A percentile compares a stretch with the other conserved stretches of the same genome.
Conservation (phyloP, 2,113 vertebrate species). For the Callorhinus ursinus region DNA sequence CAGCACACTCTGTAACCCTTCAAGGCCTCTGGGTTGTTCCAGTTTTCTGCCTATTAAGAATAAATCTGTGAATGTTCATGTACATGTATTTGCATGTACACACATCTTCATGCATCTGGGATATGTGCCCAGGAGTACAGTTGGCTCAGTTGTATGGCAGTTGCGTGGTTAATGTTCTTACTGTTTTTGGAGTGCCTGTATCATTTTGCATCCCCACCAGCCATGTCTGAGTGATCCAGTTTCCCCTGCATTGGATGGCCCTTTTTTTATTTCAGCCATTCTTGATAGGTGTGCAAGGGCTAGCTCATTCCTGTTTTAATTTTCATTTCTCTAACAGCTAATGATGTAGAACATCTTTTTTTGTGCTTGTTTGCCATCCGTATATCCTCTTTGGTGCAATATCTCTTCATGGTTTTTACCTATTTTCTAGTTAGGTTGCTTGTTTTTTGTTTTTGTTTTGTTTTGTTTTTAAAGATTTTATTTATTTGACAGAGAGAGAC, state of each 20-base stretch:
- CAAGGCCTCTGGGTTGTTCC: not conserved
- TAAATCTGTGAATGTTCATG: not conserved
- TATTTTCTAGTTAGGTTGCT: not conserved
- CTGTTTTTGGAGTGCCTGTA: not conserved
- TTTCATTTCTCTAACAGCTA: not conserved
- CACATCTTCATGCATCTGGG: not conserved
- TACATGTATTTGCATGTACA: not conserved
- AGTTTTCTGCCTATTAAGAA: not conserved
- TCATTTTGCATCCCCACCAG: no score
- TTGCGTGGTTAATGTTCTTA: not conserved
- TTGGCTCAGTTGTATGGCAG: not conserved
- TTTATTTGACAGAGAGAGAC: no score
- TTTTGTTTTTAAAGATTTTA: not conserved
- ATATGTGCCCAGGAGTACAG: not conserved
- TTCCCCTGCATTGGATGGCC: not conserved
- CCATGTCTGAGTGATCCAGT: rapidly evolving
- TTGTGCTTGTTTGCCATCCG: not conserved
- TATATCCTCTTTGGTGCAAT: not conserved
- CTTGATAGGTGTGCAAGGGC: not conserved
- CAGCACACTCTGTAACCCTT: not conserved
- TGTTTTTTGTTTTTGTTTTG: not conserved
- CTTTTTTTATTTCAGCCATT: no score
- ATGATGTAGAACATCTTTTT: not conserved
- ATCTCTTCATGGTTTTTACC: not conserved
- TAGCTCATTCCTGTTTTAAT: not conserved